Percentiles rank a stretch among this genome's conserved stretches.
phyloP scores from a whole-genome alignment of 2,797 vertebrate species.

The Leuciscus waleckii region DNA sequence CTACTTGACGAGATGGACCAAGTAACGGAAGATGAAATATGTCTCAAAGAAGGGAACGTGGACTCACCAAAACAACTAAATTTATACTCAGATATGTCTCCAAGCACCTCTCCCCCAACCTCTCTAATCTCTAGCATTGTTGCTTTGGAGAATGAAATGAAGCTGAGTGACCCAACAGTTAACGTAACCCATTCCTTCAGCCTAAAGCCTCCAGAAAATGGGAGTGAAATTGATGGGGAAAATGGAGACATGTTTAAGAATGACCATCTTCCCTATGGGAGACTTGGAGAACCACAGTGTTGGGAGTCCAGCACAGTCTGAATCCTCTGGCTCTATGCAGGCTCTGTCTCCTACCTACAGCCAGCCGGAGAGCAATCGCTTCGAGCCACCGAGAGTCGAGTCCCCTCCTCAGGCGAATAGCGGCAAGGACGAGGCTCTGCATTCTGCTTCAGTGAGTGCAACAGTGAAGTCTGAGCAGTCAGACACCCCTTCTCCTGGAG shows the following conservation, averaged over 20 bases:
- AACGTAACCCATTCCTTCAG: constrained; percentile 85
- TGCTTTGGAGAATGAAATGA: constrained; percentile 98
- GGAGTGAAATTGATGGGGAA: constrained; percentile 80
- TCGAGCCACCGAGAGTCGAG: constrained; percentile 71
- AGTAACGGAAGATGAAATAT: constrained; percentile 91
- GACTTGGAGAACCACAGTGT: constrained; percentile 93
- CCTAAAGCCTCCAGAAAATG: constrained; percentile 86
- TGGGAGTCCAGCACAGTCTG: constrained; percentile 93
- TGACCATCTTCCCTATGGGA: constrained; percentile 85
- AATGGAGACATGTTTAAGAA: constrained; percentile 87
- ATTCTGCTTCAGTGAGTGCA: constrained; percentile 78
- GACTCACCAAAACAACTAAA: constrained; percentile 83
- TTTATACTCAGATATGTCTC: constrained; percentile 84
- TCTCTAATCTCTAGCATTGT: constrained; percentile 97
- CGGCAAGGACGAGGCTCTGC: constrained; percentile 83
- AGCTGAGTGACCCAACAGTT: constrained; percentile 94
- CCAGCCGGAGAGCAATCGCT: constrained; percentile 89
- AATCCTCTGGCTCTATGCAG: constrained; percentile 93
- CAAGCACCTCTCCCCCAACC: constrained; percentile 85
- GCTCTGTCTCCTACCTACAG: constrained; percentile 91
- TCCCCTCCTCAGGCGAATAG: constrained; percentile 83
- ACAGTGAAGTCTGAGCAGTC: constrained; percentile 96
- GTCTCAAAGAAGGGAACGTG: constrained; percentile 83
- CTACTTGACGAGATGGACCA: constrained; percentile 92
- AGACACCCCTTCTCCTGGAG: constrained; percentile 88